Evolutionary conservation across 2,797 vertebrate genomes (phyloP), one percentile per base, ranked within the genome.

Genomic region (Phoeniculus purpureus): DNA sequence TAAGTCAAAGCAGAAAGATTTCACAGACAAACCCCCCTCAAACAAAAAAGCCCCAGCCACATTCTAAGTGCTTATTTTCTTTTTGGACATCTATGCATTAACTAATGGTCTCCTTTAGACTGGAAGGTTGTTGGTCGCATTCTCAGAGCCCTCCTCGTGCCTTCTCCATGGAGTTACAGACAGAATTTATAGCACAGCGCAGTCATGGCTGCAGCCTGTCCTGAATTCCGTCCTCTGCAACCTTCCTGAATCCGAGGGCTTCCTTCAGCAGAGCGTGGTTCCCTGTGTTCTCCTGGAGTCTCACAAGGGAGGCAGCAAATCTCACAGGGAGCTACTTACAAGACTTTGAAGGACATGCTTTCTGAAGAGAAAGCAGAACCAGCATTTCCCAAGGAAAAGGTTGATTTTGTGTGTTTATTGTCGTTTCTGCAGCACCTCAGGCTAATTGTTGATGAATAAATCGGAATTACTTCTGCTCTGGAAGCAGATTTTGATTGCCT

Each of bases 141-240:
- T 89, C 84, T 87, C 43, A 2, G 27, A 92, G 72, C 51, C 37
- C 87, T 93, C 84, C 88, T 80, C 80, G 62, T 27, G 25, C 72
- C 7, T 85, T 40, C 87, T 78, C 32, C 0, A 0, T 6, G 2
- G 34, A 17, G 65, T 4, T 73, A 40, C 84, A 76, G 87, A 16
- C 71, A 23, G 79, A 82, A 90, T 67, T n/a, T 54, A 62, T 27
- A 60, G 58, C 8, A 2, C 7, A 1, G 48, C 34, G 6, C 37
- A 43, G 61, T 50, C 27, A 37, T 12, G 71, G 83, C 65, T 60
- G 5, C 56, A 65, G 15, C 8, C 81, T 89, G 72, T 62, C 81
- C 84, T 74, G 52, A 84, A 61, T 77, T 56, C 29, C 32, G 50
- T 64, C 59, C 77, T 56, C 50, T 64, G 29, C 54, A 56, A 12